Base-by-base conservation (phyloP, 2,113 vertebrate species). In the Chloebia gouldiae region DNA sequence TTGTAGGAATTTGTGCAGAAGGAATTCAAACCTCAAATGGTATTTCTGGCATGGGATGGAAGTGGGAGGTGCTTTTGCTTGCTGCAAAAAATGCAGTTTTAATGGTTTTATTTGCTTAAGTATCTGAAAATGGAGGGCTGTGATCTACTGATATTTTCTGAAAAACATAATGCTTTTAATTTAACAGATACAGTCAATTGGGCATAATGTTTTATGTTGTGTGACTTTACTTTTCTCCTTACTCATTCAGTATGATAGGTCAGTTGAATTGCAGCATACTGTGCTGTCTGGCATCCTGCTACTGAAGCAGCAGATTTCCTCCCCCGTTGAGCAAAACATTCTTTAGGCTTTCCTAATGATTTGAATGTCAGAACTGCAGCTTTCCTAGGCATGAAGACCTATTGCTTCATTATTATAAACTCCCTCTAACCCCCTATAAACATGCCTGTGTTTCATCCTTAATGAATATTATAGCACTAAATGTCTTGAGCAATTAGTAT, bases 311-410 rank as follows among this genome's bases (percentile, higher is more conserved):
- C 61, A 68, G 86, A 61, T 68, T 91, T 96, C 70, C 73, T 95
- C 79, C 91, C 91, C 86, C 5, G 18, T 81, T 60, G 97, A 92
- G 95, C 61, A 49, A 73, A 93, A 70, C 88, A 25, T 96, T 97
- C 94, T 86, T 90, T 65, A 92, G 92, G 64, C 81, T 96, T 89
- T 95, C 78, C 49, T 97, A 95, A 97, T 97, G 94, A 95, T 82
- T 75, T 8, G 20, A 51, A 59, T 97, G 91, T 96, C 90, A 81
- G 93, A 95, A 56, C 75, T 86, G 83, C 81, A 91, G 90, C 80
- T 88, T 96, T 96, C 76, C 91, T 96, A 93, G 90, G 45, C 71
- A 50, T 95, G 85, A 96, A 97, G 89, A 92, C 70, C 86, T 93
- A 63, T 45, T 73, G 61, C 86, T 94, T 92, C 49, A 17, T 95